A percentile compares a stretch with the other conserved stretches of the same genome.
These are phyloP conservation scores for Cyclopterus lumpus DNA, from an alignment of 2,797 vertebrate species.

Conservation along the genomic window DNA sequence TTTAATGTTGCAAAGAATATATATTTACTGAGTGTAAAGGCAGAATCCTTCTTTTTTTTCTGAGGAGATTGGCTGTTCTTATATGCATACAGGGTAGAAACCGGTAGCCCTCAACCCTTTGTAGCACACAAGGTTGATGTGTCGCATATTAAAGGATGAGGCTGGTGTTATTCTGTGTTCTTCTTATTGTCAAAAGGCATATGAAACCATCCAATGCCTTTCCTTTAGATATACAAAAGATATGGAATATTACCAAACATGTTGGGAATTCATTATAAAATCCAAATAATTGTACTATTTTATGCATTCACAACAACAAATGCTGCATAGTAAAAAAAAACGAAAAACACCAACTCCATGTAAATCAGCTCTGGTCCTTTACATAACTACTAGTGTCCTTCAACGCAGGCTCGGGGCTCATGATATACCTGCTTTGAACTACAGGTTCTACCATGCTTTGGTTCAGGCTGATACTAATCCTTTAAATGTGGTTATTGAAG, in stretches of 20 bases:
- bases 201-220: neutral
- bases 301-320: neutral
- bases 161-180: neutral
- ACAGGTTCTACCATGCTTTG: neutral
- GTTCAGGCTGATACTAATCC: neutral
- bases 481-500: neutral
- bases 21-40: neutral
- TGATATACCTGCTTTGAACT: neutral
- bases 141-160: neutral
- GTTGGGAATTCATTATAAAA: neutral
- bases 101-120: neutral
- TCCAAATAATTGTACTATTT: neutral
- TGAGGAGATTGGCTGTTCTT: neutral
- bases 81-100: neutral
- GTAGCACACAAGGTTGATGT: neutral
- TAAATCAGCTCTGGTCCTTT: neutral
- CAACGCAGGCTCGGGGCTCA: neutral
- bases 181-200: neutral
- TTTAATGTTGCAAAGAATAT: neutral
- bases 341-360: neutral
- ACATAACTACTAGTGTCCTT: neutral
- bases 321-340: neutral
- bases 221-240: neutral
- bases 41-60: neutral
- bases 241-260: neutral